Percentiles rank a stretch among this genome's conserved stretches.
Evolutionary conservation across 2,797 vertebrate species (phyloP).

Genomic region (Gymnopithys bicolor): DNA sequence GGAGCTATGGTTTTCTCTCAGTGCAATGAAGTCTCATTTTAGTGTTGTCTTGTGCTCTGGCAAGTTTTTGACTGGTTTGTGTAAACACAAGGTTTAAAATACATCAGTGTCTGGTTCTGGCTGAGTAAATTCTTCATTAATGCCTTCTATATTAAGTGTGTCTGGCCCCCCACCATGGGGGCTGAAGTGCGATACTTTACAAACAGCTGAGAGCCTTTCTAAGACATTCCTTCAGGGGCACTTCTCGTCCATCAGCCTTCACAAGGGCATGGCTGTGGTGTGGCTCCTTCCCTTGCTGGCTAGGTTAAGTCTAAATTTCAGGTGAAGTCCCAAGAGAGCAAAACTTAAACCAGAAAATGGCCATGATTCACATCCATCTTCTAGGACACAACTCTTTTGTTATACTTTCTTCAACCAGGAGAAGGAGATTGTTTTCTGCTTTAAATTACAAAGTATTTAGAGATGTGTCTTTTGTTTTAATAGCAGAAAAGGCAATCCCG

Average conservation of each 20-base stretch:
- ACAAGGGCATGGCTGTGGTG: background rate
- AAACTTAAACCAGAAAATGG: constrained; percentile 16
- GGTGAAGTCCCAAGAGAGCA: background rate
- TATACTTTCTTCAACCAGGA: background rate
- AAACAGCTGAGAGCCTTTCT: constrained; percentile 36
- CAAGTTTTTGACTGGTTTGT: constrained; percentile 12
- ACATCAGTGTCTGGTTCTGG: background rate
- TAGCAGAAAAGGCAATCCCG: background rate
- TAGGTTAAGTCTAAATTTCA: background rate
- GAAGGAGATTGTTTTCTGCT: background rate
- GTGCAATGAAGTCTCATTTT: background rate
- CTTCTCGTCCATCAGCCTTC: background rate
- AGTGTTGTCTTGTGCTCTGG: background rate
- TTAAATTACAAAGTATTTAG: constrained; percentile 4
- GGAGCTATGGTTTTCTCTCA: background rate
- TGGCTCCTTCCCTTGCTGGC: background rate
- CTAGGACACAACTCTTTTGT: background rate
- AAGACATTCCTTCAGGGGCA: background rate
- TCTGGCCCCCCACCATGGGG: background rate
- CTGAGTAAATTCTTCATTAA: constrained; percentile 48
- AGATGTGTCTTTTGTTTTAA: background rate
- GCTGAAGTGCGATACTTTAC: background rate
- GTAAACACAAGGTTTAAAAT: constrained; percentile 16
- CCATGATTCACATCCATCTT: background rate
- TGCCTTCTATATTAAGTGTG: constrained; percentile 29